phyloP scores from a whole-genome alignment of 2,113 vertebrate species.

The Hoplias malabaricus region DNA sequence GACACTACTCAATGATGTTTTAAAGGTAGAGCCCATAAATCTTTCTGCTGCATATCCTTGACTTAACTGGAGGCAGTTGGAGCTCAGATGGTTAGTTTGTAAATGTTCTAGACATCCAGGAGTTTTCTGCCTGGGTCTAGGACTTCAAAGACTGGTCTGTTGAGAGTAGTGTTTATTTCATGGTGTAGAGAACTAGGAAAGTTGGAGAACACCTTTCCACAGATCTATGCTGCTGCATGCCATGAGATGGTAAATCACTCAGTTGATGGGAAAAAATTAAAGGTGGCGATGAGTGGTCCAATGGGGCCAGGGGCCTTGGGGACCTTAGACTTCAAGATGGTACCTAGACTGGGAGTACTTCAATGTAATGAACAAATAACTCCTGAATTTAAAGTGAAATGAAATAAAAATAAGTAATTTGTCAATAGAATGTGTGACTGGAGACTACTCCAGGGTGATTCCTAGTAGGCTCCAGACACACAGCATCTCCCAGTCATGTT shows the following conservation, averaged over 20 bases:
- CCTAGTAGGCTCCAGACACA: too few species aligned
- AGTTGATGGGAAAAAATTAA: too few species aligned
- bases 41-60: not conserved
- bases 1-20: not conserved
- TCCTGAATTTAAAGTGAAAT: too few species aligned
- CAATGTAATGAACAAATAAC: too few species aligned
- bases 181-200: not conserved
- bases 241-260: not conserved
- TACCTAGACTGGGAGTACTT: too few species aligned
- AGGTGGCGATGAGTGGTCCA: too few species aligned
- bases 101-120: not conserved
- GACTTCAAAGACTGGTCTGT: not conserved
- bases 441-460: too few species aligned
- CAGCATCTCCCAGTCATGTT: too few species aligned
- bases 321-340: too few species aligned
- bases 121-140: not conserved
- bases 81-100: not conserved
- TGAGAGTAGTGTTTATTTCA: slow-evolving; percentile 8
- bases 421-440: too few species aligned
- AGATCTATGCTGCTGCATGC: not conserved
- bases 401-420: too few species aligned
- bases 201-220: not conserved
- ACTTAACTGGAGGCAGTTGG: not conserved
- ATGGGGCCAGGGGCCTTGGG: too few species aligned
- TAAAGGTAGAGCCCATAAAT: not conserved